These are phyloP conservation scores for Gorsachius goisagi DNA, from an alignment of 2,113 vertebrate species.

Conservation along the genomic window DNA sequence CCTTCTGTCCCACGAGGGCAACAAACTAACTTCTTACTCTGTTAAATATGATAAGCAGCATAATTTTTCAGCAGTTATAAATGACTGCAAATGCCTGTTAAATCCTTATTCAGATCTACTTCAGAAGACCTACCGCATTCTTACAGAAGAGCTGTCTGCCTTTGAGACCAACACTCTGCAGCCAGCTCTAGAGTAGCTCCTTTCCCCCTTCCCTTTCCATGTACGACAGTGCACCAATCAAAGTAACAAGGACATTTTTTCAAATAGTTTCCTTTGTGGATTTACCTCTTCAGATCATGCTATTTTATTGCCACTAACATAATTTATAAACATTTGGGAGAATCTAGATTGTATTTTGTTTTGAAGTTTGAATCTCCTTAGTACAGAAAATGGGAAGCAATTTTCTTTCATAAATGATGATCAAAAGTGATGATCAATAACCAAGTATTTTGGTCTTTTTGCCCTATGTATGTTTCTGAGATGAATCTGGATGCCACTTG, in stretches of 20 bases:
- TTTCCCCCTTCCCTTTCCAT: background rate
- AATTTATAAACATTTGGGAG: background rate
- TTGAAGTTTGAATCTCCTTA: background rate
- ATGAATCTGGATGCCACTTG: background rate
- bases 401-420: background rate
- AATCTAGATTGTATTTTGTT: background rate
- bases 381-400: background rate
- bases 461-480: background rate
- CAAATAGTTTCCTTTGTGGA: background rate
- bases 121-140: background rate
- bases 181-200: background rate
- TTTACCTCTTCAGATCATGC: background rate
- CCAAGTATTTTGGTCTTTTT: background rate
- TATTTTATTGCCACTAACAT: background rate
- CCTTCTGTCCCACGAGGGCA: background rate
- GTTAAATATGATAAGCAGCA: background rate
- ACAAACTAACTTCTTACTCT: background rate
- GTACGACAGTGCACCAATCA: background rate
- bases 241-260: background rate
- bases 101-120: background rate
- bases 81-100: background rate
- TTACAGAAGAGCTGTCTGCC: background rate
- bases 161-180: background rate
- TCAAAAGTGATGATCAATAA: background rate
- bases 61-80: conserved; percentile 15